phyloP scores from a whole-genome alignment of 2,888 invertebrate species.

The Oscheius sp. region DNA sequence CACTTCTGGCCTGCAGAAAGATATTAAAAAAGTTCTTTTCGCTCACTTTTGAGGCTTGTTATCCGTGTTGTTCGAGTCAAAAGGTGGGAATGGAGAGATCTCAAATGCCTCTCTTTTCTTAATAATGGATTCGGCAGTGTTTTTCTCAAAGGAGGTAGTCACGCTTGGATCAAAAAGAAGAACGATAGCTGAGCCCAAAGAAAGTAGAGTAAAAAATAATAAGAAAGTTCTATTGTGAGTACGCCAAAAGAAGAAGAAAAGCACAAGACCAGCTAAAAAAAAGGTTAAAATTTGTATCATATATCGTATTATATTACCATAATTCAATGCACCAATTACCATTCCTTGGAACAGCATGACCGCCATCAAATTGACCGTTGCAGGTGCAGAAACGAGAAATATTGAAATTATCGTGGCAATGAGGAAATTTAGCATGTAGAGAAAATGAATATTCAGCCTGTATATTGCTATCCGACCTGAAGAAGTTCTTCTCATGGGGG shows the following conservation, averaged over 20 bases:
- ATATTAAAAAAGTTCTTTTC: background rate
- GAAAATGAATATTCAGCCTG: background rate
- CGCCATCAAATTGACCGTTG: background rate
- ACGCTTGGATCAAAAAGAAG: background rate
- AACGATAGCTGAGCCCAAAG: conserved; percentile 26
- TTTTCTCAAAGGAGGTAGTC: no score
- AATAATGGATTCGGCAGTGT: no score
- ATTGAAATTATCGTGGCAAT: background rate
- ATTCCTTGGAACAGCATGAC: background rate
- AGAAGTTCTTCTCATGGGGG: no score
- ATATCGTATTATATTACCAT: background rate
- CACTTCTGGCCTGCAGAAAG: conserved; percentile 41
- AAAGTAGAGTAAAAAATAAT: conserved; percentile 33
- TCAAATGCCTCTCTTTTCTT: no score
- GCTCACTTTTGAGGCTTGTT: background rate
- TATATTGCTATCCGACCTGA: background rate
- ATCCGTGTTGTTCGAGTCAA: no score
- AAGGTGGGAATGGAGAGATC: no score
- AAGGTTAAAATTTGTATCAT: background rate
- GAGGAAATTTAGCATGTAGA: background rate
- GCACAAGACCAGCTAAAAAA: conserved; percentile 30
- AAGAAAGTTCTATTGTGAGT: conserved; percentile 36
- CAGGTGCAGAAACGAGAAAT: background rate
- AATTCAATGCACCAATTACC: background rate
- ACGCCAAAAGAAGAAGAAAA: conserved; percentile 46